Conservation (phyloP, 2,797 vertebrate genomes). For the Lagocephalus sceleratus region DNA sequence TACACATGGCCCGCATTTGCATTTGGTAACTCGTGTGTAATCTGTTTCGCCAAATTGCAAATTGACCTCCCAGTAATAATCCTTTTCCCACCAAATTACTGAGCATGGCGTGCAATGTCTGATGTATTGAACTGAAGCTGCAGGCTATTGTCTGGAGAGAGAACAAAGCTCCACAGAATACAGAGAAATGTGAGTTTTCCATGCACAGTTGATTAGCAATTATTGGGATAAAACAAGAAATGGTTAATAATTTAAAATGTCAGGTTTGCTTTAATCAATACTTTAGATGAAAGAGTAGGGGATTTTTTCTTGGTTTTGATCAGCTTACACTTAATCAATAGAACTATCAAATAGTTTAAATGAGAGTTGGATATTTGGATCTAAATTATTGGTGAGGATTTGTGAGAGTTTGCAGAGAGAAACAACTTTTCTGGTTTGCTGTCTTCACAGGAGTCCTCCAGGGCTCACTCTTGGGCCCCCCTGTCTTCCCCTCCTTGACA, state of each 20-base stretch:
- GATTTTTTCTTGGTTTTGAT: background rate
- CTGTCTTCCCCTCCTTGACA: slow-evolving; percentile 14
- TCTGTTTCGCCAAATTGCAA: slow-evolving; percentile 3
- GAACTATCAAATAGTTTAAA: too few relatives aligned
- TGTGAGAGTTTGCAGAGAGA: slow-evolving; percentile 5
- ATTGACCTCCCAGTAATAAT: background rate
- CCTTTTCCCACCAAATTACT: slow-evolving; percentile 1
- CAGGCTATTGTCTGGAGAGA: background rate
- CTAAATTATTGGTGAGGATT: background rate
- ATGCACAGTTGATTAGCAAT: too few relatives aligned
- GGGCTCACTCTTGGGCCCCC: slow-evolving; percentile 11
- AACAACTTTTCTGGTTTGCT: background rate
- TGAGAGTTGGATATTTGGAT: background rate
- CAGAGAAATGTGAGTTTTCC: too few relatives aligned
- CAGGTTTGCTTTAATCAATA: background rate
- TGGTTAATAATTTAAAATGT: background rate
- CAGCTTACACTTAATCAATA: too few relatives aligned
- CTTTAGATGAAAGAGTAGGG: background rate
- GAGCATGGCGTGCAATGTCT: background rate
- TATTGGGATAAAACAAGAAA: background rate
- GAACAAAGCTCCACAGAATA: too few relatives aligned
- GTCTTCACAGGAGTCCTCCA: slow-evolving; percentile 19
- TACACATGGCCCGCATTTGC: background rate
- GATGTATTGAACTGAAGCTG: background rate
- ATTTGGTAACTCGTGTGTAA: slow-evolving; percentile 5